A percentile compares a stretch with the other conserved stretches of the same genome.
Evolutionary conservation across 2,797 vertebrate genomes (phyloP).

Genomic region (Microctenopoma lineatum): DNA sequence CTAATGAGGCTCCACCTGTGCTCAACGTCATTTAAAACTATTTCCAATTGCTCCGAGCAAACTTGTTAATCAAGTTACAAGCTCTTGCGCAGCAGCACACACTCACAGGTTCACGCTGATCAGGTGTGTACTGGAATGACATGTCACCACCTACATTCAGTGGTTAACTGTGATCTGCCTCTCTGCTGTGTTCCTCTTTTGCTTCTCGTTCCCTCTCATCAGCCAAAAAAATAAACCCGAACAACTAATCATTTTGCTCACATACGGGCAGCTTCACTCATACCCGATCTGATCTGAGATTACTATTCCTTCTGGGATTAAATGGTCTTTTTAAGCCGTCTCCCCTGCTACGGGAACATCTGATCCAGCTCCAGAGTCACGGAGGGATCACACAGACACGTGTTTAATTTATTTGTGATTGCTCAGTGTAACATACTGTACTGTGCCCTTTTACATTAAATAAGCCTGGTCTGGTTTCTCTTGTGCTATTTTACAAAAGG

Average conservation of each 20-base stretch:
- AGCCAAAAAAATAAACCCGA: not conserved
- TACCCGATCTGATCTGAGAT: not conserved
- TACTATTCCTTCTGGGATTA: too few relatives aligned
- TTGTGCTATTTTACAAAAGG: not conserved
- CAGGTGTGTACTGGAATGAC: slow-evolving; percentile 61
- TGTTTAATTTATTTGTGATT: slow-evolving; percentile 12
- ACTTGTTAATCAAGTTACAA: slow-evolving; percentile 62
- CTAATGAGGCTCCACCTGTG: not conserved
- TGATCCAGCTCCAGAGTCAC: slow-evolving; percentile 2
- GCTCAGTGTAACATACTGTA: not conserved
- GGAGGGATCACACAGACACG: slow-evolving; percentile 34
- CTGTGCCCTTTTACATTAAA: slow-evolving; percentile 2
- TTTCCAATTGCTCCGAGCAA: slow-evolving; percentile 56
- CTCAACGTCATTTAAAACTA: slow-evolving; percentile 14
- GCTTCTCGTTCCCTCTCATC: not conserved
- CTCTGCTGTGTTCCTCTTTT: slow-evolving; percentile 8
- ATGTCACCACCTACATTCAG: slow-evolving; percentile 25
- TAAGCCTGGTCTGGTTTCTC: not conserved
- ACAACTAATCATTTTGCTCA: too few relatives aligned
- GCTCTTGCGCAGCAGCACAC: slow-evolving; percentile 27
- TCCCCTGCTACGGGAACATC: slow-evolving; percentile 13
- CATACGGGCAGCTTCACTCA: not conserved
- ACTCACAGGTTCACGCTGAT: slow-evolving; percentile 1
- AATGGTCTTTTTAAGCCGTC: slow-evolving; percentile 30
- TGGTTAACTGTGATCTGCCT: slow-evolving; percentile 7